A percentile compares a stretch with the other conserved stretches of the same genome.
Conservation (phyloP, 1,140 invertebrate species). For the Danaus plexippus region DNA sequence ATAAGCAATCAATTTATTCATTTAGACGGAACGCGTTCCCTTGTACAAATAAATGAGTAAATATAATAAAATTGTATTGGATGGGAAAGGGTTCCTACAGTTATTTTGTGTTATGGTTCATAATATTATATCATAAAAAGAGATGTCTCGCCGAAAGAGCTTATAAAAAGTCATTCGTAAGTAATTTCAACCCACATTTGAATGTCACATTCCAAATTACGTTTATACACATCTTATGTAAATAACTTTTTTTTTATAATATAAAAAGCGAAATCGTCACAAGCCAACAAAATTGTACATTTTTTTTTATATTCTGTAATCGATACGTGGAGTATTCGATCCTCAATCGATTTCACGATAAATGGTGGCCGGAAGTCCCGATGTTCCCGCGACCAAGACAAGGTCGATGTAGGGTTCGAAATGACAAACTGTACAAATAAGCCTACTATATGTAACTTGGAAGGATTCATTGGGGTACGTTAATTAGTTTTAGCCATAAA, state of each 20-base stretch:
- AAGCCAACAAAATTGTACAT: too few relatives aligned
- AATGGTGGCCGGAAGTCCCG: slow-evolving; percentile 56
- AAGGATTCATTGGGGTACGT: slow-evolving; percentile 4
- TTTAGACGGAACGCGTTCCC: slow-evolving; percentile 65
- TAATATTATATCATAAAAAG: slow-evolving; percentile 15
- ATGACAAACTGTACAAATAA: slow-evolving; percentile 17
- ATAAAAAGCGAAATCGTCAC: too few relatives aligned
- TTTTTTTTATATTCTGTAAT: slow-evolving; percentile 40
- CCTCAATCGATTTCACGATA: slow-evolving; percentile 57
- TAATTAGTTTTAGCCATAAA: too few relatives aligned
- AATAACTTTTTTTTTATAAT: too few relatives aligned
- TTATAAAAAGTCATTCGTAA: slow-evolving; percentile 15
- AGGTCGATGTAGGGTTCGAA: slow-evolving; percentile 22
- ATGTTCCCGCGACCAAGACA: slow-evolving; percentile 33
- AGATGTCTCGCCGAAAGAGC: slow-evolving; percentile 15
- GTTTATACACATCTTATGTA: too few relatives aligned
- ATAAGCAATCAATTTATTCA: slow-evolving; percentile 72
- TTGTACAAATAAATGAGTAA: slow-evolving; percentile 66
- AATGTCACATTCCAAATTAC: too few relatives aligned
- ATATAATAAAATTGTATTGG: slow-evolving; percentile 48
- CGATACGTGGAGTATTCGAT: slow-evolving; percentile 51
- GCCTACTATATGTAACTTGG: slow-evolving; percentile 15
- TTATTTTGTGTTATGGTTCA: slow-evolving; percentile 33
- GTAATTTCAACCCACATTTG: too few relatives aligned
- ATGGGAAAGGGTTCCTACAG: slow-evolving; percentile 30